phyloP scores from a whole-genome alignment of 2,113 vertebrate genomes.

The Oostethus manadensis region DNA sequence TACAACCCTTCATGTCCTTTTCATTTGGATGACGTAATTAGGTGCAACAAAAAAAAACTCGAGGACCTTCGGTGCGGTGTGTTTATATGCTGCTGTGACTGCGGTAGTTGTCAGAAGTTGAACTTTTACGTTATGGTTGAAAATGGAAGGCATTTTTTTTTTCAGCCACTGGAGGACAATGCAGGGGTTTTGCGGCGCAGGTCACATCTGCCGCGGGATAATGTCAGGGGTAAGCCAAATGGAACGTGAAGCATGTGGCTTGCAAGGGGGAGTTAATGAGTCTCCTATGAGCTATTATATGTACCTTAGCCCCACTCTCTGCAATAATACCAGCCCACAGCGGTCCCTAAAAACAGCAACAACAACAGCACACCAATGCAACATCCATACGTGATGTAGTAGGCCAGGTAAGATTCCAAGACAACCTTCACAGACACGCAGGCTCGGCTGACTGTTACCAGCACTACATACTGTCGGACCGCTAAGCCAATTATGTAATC shows the following conservation, averaged over 20 bases:
- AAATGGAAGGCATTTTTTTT: slow-evolving; percentile 17
- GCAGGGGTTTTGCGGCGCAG: slow-evolving; percentile 49
- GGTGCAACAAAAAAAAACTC: too few species aligned
- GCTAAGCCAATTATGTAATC: slow-evolving; percentile 61
- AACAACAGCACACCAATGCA: slow-evolving; percentile 21
- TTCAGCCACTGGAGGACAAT: slow-evolving; percentile 43
- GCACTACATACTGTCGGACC: slow-evolving; percentile 20
- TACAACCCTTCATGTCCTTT: too few species aligned
- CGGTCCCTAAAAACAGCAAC: slow-evolving; percentile 39
- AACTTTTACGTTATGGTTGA: slow-evolving; percentile 19
- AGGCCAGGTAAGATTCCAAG: not conserved
- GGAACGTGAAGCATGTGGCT: slow-evolving; percentile 48
- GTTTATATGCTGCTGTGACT: not conserved
- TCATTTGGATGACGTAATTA: too few species aligned
- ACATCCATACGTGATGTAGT: slow-evolving; percentile 1
- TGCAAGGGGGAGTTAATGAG: slow-evolving; percentile 53
- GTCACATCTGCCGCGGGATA: slow-evolving; percentile 69
- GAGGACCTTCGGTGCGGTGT: too few species aligned
- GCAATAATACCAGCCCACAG: slow-evolving; percentile 56
- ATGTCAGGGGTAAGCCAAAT: slow-evolving; percentile 67
- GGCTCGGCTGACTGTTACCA: slow-evolving; percentile 31
- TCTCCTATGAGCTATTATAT: slow-evolving; percentile 65
- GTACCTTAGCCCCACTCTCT: slow-evolving; percentile 43
- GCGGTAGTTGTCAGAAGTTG: not conserved
- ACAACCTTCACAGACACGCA: slow-evolving; percentile 7